Percentiles rank a stretch among this genome's conserved stretches.
Conservation (phyloP, 2,888 invertebrate species). For the Panorpa germanica region DNA sequence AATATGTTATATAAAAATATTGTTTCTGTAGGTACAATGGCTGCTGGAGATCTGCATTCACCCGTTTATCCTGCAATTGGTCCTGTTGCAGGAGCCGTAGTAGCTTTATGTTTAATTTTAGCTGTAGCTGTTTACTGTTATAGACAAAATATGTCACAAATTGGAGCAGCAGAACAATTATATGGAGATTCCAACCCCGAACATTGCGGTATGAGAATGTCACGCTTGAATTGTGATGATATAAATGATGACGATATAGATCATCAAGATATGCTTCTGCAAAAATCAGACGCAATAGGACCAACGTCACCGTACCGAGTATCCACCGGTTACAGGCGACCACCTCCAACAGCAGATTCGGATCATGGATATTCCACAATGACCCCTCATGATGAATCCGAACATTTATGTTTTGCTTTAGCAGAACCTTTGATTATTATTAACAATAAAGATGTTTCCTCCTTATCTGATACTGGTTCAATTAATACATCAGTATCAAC, state of each 20-base stretch:
- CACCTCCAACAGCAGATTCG: conserved; percentile 62
- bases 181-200: conserved; percentile 31
- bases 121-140: conserved; percentile 75
- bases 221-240: conserved; percentile 51
- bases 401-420: conserved; percentile 58
- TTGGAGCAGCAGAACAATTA: conserved; percentile 25
- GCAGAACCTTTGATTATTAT: conserved; percentile 39
- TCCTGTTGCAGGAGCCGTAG: conserved; percentile 70
- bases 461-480: conserved; percentile 37
- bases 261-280: conserved; percentile 44
- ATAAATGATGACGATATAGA: conserved; percentile 34
- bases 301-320: conserved; percentile 77
- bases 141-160: conserved; percentile 41
- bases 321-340: conserved; percentile 59
- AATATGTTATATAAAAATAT: background rate
- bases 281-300: conserved; percentile 37
- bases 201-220: conserved; percentile 45
- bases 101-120: conserved; percentile 61
- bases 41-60: conserved; percentile 22
- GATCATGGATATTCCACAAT: conserved; percentile 91
- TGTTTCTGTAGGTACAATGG: conserved; percentile 18
- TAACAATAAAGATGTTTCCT: conserved; percentile 27
- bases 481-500: conserved; percentile 29
- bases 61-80: conserved; percentile 57
- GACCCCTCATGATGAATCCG: conserved; percentile 82